Percentiles rank a stretch among this genome's conserved stretches.
phyloP scores from a whole-genome alignment of 2,113 vertebrate genomes.

The Craseonycteris thonglongyai region DNA sequence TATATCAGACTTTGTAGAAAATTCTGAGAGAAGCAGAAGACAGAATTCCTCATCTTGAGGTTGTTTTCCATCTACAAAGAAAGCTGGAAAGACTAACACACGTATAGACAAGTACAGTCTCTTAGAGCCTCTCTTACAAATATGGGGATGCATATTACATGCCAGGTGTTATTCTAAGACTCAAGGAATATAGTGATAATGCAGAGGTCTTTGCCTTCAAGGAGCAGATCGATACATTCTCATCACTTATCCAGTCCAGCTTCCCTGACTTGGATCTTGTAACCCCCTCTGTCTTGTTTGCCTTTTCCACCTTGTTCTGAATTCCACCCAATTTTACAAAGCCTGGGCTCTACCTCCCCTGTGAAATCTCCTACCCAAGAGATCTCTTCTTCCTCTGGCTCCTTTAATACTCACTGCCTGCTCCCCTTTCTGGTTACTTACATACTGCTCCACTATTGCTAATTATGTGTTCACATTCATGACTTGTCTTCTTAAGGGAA shows the following conservation, averaged over 20 bases:
- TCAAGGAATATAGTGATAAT: neutral
- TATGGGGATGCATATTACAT: neutral
- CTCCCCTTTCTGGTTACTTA: neutral
- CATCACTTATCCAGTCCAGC: neutral
- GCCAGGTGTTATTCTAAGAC: neutral
- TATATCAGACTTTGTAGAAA: neutral
- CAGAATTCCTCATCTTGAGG: neutral
- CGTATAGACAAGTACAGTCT: neutral
- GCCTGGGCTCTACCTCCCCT: neutral
- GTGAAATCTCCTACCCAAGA: neutral
- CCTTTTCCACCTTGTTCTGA: neutral
- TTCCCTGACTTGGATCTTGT: neutral
- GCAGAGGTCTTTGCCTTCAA: neutral
- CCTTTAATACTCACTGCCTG: neutral
- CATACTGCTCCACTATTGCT: neutral
- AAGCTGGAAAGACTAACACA: neutral
- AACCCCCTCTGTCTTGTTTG: neutral
- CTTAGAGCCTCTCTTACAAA: neutral
- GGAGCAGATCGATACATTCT: neutral
- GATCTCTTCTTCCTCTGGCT: neutral
- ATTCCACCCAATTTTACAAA: neutral
- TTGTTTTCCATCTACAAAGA: neutral
- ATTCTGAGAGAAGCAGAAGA: neutral
- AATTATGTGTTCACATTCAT: neutral
- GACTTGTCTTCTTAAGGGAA: neutral